phyloP scores from a whole-genome alignment of 2,797 vertebrate species.

The Acanthurus leucopareius region DNA sequence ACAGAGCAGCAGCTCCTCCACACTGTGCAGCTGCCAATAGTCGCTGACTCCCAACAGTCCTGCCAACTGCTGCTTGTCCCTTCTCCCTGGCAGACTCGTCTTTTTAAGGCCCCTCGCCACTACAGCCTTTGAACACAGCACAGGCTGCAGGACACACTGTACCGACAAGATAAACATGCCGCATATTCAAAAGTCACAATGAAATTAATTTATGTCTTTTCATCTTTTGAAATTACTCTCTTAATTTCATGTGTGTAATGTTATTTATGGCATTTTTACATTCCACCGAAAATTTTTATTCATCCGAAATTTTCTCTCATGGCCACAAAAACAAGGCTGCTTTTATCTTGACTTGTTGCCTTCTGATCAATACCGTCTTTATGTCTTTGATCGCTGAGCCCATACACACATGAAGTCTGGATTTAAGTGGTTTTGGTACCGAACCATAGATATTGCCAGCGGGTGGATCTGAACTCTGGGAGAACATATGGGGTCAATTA shows the following conservation, averaged over 20 bases:
- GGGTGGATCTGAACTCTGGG: constrained; percentile 76
- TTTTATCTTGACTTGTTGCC: constrained; percentile 54
- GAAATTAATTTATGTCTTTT: constrained; percentile 48
- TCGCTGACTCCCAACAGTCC: constrained; percentile 57
- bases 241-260: constrained; percentile 21
- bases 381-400: constrained; percentile 66
- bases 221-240: constrained; percentile 49
- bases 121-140: constrained; percentile 28
- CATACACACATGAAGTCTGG: constrained; percentile 53
- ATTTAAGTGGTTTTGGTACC: constrained; percentile 61
- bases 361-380: constrained; percentile 66
- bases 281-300: background rate
- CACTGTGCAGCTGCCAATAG: constrained; percentile 60
- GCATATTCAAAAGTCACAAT: constrained; percentile 41
- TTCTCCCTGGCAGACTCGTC: constrained; percentile 50
- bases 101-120: constrained; percentile 42
- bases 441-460: constrained; percentile 66
- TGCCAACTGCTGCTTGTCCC: constrained; percentile 60
- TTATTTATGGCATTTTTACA: constrained; percentile 29
- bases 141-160: constrained; percentile 53
- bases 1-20: constrained; percentile 51
- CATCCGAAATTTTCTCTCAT: background rate
- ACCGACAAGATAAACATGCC: constrained; percentile 59
- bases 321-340: constrained; percentile 27
- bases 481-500: constrained; percentile 87